These are phyloP conservation scores for Blastobasis lacticolella DNA, from an alignment of 2,888 invertebrate genomes.

Conservation along the genomic window DNA sequence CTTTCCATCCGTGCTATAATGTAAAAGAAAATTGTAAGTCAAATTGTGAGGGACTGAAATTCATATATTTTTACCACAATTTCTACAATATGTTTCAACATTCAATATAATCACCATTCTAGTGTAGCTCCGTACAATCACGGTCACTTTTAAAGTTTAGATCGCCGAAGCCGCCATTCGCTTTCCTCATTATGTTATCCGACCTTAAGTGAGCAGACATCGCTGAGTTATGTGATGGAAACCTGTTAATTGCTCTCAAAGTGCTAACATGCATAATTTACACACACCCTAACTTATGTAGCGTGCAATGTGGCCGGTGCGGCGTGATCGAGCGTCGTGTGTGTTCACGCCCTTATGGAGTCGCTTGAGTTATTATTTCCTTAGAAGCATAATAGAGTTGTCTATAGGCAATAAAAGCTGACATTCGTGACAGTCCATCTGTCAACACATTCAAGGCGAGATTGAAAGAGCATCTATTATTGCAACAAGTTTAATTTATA, in stretches of 20 bases:
- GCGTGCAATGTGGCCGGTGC: too few relatives aligned
- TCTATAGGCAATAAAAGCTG: too few relatives aligned
- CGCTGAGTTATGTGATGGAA: slow-evolving; percentile 72
- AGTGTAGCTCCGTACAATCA: not conserved
- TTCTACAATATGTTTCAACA: not conserved
- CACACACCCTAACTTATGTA: slow-evolving; percentile 41
- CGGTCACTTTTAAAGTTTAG: not conserved
- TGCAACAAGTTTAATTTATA: too few relatives aligned
- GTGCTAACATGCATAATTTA: slow-evolving; percentile 70
- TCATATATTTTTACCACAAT: not conserved
- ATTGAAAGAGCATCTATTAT: too few relatives aligned
- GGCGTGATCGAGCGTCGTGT: slow-evolving; percentile 8
- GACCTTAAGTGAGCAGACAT: slow-evolving; percentile 50
- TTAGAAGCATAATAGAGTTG: too few relatives aligned
- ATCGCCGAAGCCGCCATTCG: not conserved
- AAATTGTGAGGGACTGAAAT: too few relatives aligned
- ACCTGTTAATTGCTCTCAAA: slow-evolving; percentile 68
- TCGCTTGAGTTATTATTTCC: too few relatives aligned
- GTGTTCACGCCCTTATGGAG: too few relatives aligned
- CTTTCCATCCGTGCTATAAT: too few relatives aligned
- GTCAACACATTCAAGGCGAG: too few relatives aligned
- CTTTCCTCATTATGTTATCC: slow-evolving; percentile 31
- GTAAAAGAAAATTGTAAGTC: too few relatives aligned
- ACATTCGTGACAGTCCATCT: too few relatives aligned
- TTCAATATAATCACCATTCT: not conserved